Conservation (phyloP, 2,797 vertebrate genomes). For the Picus viridis region DNA sequence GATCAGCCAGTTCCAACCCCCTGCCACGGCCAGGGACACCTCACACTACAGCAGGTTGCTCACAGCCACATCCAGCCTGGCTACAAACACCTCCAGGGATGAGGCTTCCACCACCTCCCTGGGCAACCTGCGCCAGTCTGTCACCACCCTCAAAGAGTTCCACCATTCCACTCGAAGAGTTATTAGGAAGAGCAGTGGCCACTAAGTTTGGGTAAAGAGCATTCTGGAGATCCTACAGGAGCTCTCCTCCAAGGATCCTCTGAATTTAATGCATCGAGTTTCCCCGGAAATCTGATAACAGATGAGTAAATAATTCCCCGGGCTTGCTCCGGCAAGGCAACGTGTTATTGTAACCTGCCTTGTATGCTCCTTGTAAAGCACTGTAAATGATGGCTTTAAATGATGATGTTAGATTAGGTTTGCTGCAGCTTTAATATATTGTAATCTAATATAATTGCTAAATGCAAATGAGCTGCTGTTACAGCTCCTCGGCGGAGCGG, state of each 20-base stretch:
- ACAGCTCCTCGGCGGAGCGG: constrained; percentile 71
- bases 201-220: background rate
- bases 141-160: no score
- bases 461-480: constrained; percentile 78
- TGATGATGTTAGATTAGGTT: constrained; percentile 78
- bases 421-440: constrained; percentile 80
- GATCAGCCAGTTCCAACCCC: no score
- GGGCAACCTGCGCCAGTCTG: no score
- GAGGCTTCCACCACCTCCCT: no score
- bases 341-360: constrained; percentile 71
- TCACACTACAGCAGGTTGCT: no score
- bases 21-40: no score
- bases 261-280: constrained; percentile 2
- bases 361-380: constrained; percentile 72
- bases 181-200: background rate
- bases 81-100: no score
- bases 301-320: constrained; percentile 64
- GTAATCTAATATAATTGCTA: constrained; percentile 81
- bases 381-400: constrained; percentile 77
- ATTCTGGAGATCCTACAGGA: background rate
- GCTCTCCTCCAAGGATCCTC: background rate
- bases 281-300: constrained; percentile 34
- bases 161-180: background rate
- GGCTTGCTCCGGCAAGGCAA: constrained; percentile 34
- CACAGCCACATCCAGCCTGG: no score